Evolutionary conservation across 2,113 vertebrate genomes (phyloP), one percentile per base, ranked within the genome.

Genomic region (Siphamia tubifer): DNA sequence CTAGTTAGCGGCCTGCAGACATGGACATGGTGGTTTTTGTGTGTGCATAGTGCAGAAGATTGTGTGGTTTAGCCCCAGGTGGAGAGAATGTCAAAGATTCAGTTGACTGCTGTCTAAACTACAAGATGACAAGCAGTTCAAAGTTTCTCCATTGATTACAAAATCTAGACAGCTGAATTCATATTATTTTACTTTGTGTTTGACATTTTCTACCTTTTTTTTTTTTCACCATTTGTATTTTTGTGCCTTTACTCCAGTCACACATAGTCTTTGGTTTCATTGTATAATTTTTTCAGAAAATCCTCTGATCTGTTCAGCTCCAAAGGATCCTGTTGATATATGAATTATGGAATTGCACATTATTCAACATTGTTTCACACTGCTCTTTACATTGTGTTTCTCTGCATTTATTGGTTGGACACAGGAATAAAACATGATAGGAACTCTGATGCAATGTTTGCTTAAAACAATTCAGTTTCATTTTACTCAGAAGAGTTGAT

Each of bases 1-100:
- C 94, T 94, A 94, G 94, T 96, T 95, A 95, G 93, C 93, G 92
- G 93, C 65, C 58, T 63, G 60, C 15, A 63, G 66, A 51, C 31
- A 42, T 6, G 47, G 32, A 36, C 39, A 60, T 24, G 42, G 52
- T 63, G 48, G 11, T 44, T 42, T 51, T 10, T 61, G 20, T 44
- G 17, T 61, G 54, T 48, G 43, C 43, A 47, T 31, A 20, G 65
- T 20, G 10, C 3, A 47, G n/a, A 35, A 32, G 24, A 53, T 2
- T 34, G 32, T 40, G 10, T 53, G 25, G 12, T 68, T 39, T 9
- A 47, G 19, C 28, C 21, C 16, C 56, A 34, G 10, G 44, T 20
- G 53, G 3, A 44, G 24, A 63, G 60, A 68, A 60, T 44, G 43
- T 56, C 13, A 47, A 47, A 58, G 8, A 64, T 17, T 38, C 16